Conservation (phyloP, 1,140 invertebrate genomes). For the Neodiprion lecontei region DNA sequence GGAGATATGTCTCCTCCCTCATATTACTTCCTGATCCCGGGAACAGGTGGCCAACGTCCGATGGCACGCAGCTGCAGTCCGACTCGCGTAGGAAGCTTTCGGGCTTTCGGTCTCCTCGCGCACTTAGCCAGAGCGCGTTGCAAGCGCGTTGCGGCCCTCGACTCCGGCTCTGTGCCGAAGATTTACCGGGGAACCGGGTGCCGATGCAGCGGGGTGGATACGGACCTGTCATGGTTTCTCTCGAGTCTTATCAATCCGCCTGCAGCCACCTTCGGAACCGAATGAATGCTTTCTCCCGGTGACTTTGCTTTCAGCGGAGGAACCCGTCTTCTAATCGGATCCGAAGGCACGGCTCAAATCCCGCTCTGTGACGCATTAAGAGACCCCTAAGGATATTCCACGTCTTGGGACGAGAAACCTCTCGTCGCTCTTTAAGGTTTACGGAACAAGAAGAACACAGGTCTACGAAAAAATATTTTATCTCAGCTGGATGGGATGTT, state of each 20-base stretch:
- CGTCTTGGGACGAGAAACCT: not conserved
- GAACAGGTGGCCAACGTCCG: conserved; percentile 44
- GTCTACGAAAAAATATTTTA: no score
- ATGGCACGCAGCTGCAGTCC: conserved; percentile 29
- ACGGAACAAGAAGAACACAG: no score
- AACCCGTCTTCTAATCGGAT: conserved; percentile 33
- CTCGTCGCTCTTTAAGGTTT: not conserved
- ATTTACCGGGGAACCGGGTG: not conserved
- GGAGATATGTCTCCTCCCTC: no score
- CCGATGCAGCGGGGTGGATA: not conserved
- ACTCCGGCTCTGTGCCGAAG: not conserved
- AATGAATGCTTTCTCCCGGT: conserved; percentile 27
- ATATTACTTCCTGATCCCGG: conserved; percentile 21
- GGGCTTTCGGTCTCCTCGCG: conserved; percentile 22
- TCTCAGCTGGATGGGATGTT: no score
- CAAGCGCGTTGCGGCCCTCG: no score
- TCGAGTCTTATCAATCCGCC: conserved; percentile 31
- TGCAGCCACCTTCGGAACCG: conserved; percentile 32
- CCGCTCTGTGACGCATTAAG: not conserved
- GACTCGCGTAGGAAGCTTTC: conserved; percentile 19
- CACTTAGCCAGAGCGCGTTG: conserved; percentile 10
- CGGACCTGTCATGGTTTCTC: not conserved
- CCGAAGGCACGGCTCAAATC: conserved; percentile 24
- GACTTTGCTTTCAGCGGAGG: conserved; percentile 27
- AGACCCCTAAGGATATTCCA: not conserved